These are phyloP conservation scores for Esox lucius DNA, from an alignment of 2,797 vertebrate genomes.

Conservation along the genomic window DNA sequence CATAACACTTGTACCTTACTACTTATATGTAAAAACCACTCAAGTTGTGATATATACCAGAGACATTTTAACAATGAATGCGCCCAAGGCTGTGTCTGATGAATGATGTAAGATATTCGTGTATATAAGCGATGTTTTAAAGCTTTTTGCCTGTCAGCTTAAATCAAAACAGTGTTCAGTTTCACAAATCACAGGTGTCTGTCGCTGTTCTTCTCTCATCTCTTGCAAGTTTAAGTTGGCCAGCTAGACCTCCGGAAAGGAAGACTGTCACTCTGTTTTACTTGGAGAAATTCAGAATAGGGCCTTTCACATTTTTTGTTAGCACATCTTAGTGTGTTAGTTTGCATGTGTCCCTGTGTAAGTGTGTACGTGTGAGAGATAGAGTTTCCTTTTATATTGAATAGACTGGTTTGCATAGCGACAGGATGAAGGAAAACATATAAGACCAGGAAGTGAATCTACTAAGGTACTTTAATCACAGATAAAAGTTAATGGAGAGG, in stretches of 20 bases:
- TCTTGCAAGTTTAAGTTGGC: conserved; percentile 43
- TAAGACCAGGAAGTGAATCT: no score
- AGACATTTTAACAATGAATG: conserved; percentile 41
- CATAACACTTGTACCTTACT: no score
- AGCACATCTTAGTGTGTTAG: no score
- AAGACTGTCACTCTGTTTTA: conserved; percentile 42
- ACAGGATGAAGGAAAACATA: conserved; percentile 1
- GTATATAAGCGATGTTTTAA: conserved; percentile 51
- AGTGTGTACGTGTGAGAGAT: not conserved
- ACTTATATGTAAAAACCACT: not conserved
- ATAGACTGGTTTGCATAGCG: not conserved
- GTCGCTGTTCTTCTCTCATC: conserved; percentile 20
- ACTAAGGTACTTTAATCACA: conserved; percentile 2
- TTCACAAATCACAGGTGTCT: conserved; percentile 28
- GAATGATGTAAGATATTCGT: conserved; percentile 56
- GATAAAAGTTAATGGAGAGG: no score
- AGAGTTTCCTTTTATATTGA: not conserved
- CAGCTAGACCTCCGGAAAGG: conserved; percentile 35
- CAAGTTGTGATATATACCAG: conserved; percentile 16
- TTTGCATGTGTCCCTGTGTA: not conserved
- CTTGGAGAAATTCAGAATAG: conserved; percentile 32
- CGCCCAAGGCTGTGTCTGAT: conserved; percentile 43
- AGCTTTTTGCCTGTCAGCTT: conserved; percentile 53
- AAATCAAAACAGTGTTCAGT: conserved; percentile 52
- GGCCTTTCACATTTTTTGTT: conserved; percentile 18